A percentile compares a stretch with the other conserved stretches of the same genome.
Conservation (phyloP, 2,888 invertebrate species). For the Pterostichus niger region DNA sequence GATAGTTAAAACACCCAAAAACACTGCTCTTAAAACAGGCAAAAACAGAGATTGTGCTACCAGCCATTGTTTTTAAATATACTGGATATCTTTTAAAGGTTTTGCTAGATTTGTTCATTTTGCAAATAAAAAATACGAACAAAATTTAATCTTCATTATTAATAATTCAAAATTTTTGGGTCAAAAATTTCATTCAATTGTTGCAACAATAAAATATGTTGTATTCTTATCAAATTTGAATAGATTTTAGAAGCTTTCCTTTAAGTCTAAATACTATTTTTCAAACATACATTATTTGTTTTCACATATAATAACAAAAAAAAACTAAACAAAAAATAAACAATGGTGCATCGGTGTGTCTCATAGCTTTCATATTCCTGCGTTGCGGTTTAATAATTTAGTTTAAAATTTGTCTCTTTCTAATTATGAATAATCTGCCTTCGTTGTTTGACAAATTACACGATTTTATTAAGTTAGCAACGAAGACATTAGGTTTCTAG, state of each 20-base stretch:
- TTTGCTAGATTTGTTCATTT: too few species aligned
- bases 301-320: too few species aligned
- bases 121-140: too few species aligned
- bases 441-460: conserved; percentile 50
- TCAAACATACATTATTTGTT: conserved; percentile 13
- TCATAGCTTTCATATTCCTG: conserved; percentile 32
- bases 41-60: too few species aligned
- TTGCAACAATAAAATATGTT: background rate
- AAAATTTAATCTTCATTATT: too few species aligned
- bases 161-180: too few species aligned
- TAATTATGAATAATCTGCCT: conserved; percentile 47
- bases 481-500: conserved; percentile 36
- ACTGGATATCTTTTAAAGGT: too few species aligned
- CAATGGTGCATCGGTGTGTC: conserved; percentile 15
- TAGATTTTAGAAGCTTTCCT: too few species aligned
- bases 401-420: conserved; percentile 30
- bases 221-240: background rate
- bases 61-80: too few species aligned
- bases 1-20: too few species aligned
- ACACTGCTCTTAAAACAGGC: too few species aligned
- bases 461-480: conserved; percentile 48
- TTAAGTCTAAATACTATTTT: background rate
- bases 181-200: too few species aligned
- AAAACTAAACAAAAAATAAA: background rate
- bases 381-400: conserved; percentile 46